phyloP scores from a whole-genome alignment of 2,888 invertebrate species.

The Trisateles emortualis region DNA sequence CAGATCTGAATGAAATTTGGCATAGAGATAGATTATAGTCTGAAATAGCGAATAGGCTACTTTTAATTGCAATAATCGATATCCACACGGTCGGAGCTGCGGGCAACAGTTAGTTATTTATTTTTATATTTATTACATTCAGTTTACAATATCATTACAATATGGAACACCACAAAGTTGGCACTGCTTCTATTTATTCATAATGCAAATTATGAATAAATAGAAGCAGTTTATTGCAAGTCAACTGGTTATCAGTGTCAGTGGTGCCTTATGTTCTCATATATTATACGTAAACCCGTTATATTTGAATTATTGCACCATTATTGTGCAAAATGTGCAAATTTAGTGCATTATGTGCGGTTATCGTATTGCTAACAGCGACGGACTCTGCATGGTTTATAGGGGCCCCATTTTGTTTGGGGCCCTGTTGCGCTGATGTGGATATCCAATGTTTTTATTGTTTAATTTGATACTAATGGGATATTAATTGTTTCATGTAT shows the following conservation, averaged over 20 bases:
- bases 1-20: too few species aligned
- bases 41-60: too few species aligned
- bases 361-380: slow-evolving; percentile 38
- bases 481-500: too few species aligned
- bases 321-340: slow-evolving; percentile 41
- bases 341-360: slow-evolving; percentile 48
- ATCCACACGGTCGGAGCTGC: too few species aligned
- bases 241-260: neutral
- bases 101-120: too few species aligned
- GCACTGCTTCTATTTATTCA: neutral
- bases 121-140: neutral
- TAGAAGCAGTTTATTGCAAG: neutral
- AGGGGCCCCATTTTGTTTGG: slow-evolving; percentile 6
- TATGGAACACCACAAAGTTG: slow-evolving; percentile 13
- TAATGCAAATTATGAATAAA: too few species aligned
- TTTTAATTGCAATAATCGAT: too few species aligned
- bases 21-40: too few species aligned
- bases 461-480: slow-evolving; percentile 3
- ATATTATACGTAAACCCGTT: slow-evolving; percentile 36
- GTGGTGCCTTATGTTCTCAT: slow-evolving; percentile 8
- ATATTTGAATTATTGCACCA: slow-evolving; percentile 46
- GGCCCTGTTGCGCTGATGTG: neutral
- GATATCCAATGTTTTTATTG: slow-evolving; percentile 17
- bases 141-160: neutral
- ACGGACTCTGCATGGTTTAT: slow-evolving; percentile 24